Conservation (phyloP, 2,888 invertebrate species). For the Drosophila engyochracea region DNA sequence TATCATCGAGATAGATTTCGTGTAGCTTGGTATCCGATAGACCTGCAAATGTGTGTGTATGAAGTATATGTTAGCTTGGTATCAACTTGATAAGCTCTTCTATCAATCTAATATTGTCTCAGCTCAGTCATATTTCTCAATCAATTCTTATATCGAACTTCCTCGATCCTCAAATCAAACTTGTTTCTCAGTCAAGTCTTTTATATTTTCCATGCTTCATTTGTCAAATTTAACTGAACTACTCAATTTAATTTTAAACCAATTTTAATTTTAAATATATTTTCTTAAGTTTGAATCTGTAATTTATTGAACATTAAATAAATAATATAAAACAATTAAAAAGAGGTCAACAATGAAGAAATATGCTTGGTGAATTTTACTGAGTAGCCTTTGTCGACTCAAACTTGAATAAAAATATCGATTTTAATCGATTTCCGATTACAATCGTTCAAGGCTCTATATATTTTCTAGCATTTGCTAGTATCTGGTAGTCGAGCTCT, state of each 20-base stretch:
- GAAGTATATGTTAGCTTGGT: neutral
- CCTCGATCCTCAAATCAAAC: neutral
- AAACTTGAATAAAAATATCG: neutral
- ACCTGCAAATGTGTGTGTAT: conserved; percentile 55
- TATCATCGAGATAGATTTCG: conserved; percentile 83
- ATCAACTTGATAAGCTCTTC: neutral
- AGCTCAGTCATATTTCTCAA: neutral
- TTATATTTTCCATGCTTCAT: neutral
- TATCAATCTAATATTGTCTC: neutral
- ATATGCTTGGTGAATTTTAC: neutral
- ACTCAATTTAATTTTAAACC: neutral
- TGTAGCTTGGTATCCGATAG: conserved; percentile 85
- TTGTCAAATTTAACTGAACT: neutral
- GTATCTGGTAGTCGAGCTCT: neutral
- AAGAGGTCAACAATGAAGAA: neutral
- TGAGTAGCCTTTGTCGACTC: neutral
- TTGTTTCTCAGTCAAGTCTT: neutral
- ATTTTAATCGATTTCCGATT: neutral
- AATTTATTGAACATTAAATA: too few relatives aligned
- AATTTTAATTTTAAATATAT: too few relatives aligned
- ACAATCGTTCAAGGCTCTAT: neutral
- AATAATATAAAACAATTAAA: neutral
- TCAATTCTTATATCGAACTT: neutral
- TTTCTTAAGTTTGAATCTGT: too few relatives aligned
- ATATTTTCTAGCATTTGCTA: neutral